Evolutionary conservation across 2,113 vertebrate species (phyloP), one percentile per base, ranked within the genome.

Genomic region (Poicephalus meyeri): DNA sequence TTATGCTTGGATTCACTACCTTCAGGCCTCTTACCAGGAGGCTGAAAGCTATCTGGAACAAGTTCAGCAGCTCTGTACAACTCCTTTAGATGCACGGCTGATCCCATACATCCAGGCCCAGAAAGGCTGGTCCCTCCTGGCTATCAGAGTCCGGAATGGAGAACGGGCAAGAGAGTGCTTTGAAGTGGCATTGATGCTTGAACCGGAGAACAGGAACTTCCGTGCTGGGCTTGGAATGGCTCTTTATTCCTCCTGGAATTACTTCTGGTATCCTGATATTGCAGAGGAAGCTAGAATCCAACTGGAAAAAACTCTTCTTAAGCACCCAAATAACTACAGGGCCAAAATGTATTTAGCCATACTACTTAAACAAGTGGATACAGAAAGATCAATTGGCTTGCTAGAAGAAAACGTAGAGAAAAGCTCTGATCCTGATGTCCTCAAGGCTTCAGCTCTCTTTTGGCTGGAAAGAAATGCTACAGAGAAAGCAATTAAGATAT

Each of bases 401-500:
- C 5, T 42, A 1, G 0, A 71, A 37, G 69, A 80, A 66, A 50
- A 58, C 2, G 4, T 1, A 23, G 13, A 84, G 29, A 42, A 16
- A 2, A 94, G 63, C 84, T 56, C 49, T 3, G 37, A 91, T 18
- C 79, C 88, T 0, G 55, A 88, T 5, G 44, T 80, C 37, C 55
- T 91, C 68, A 88, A 41, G 21, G 35, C 5, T 8, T 4, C 68
- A 26, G 68, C 9, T 84, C 10, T 16, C 19, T 52, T 70, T 74
- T 65, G 37, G 42, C 26, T 73, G 17, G 0, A 35, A 5, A 0
- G 23, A 23, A 58, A 58, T 10, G 46, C 49, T 0, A 3, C 10
- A 13, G 23, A 42, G 10, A 0, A 0, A 53, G 49, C 53, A 0
- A 0, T 8, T 2, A 7, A 23, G 49, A 50, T 42, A 35, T 4